phyloP scores from a whole-genome alignment of 2,113 vertebrate genomes.

The Nematolebias whitei region DNA sequence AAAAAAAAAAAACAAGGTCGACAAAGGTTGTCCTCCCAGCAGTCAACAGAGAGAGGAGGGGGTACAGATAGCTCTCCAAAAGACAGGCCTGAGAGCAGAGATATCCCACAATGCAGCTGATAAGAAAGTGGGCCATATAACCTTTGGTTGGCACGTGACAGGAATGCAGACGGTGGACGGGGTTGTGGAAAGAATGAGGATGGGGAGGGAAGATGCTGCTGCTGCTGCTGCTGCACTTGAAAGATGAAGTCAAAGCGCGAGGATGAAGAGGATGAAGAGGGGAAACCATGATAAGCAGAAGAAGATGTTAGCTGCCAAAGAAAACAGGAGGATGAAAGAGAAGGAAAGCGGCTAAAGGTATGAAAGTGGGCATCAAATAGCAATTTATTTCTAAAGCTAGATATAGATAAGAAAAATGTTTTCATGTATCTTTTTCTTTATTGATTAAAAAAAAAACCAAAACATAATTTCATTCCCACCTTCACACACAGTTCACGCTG shows the following conservation, averaged over 20 bases:
- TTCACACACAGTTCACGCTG: no score
- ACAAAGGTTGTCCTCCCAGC: conserved; percentile 67
- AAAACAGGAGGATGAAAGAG: conserved; percentile 45
- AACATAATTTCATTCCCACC: no score
- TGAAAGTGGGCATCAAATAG: conserved; percentile 32
- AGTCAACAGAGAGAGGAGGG: conserved; percentile 73
- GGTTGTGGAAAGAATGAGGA: conserved; percentile 60
- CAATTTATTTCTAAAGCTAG: conserved; percentile 5
- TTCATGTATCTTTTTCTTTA: not conserved
- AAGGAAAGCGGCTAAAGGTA: conserved; percentile 37
- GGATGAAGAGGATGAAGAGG: conserved; percentile 54
- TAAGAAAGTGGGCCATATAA: conserved; percentile 85
- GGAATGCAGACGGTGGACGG: conserved; percentile 81
- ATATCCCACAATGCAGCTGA: conserved; percentile 86
- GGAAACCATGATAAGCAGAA: conserved; percentile 74
- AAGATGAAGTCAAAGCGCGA: conserved; percentile 80
- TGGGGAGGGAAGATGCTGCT: conserved; percentile 52
- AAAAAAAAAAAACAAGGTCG: conserved; percentile 76
- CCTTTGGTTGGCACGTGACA: conserved; percentile 80
- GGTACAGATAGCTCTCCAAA: conserved; percentile 74
- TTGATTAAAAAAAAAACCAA: conserved; percentile 12
- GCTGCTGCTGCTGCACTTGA: conserved; percentile 51
- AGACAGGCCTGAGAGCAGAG: conserved; percentile 71
- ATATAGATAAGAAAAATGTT: not conserved
- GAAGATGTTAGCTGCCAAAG: conserved; percentile 67